phyloP scores from a whole-genome alignment of 2,113 vertebrate species.

The human (Homo sapiens) region GRCh38 chr11:113570501-113571000 shows the following conservation, averaged over 20 bases:
- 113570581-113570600: neutral
- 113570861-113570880: neutral
- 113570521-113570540: neutral
- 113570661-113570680: fast-evolving
- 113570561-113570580: neutral
- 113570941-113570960: neutral
- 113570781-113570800: neutral
- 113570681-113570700: neutral
- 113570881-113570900: neutral
- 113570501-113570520: neutral
- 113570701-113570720: neutral
- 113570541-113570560: neutral
- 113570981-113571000: neutral
- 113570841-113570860: neutral
- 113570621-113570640: neutral
- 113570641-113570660: neutral
- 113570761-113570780: neutral
- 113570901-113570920: neutral
- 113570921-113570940: neutral
- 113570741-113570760: neutral
- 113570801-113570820: neutral
- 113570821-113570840: too few species aligned
- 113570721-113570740: neutral
- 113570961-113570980: neutral
- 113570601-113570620: neutral